Base-by-base conservation (phyloP, 2,113 vertebrate species). In the Osmerus eperlanus region DNA sequence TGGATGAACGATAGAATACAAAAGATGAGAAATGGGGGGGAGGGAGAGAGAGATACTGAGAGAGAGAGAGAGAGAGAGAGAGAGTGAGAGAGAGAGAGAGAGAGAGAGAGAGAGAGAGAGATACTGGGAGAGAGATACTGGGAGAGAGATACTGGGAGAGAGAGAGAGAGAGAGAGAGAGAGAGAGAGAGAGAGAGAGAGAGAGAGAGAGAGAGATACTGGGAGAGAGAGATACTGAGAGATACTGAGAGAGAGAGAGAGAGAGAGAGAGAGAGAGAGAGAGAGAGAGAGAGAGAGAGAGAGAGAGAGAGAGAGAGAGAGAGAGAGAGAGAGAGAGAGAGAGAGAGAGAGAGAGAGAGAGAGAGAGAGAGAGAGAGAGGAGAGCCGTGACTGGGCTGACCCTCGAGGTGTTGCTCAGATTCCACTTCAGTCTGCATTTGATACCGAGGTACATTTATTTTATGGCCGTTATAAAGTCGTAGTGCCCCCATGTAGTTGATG, bases 1-100 rank as follows among this genome's bases (percentile, higher is more conserved):
- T 19, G 67, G 73, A 73, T 67, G 75, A 77, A 54, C 41, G 71
- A 66, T 63, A 76, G 74, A 82, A 73, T 76, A 69, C 70, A 78
- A 41, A 73, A 74, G 73, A 72, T 68, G 18, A 66, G 66, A 41
- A 65, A 76, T 15, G 68, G 72, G 74, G 68, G 67, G 19, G 67
- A 72, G 52, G 28, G 64, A 63, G 53, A 69, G 62, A 16, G 61
- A 62, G 19, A 25, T 15, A 55, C 14, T 55, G 18, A 15, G 14
- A 19, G 3, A 58, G 61, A 32, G 55, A 52, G 51, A 41, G 36
- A 25, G 36, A 18, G 28, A 7, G 19, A 28, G 55, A 9, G 53
- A n/a, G 28, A 15, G 65, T 8, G 21, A 67, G 62, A 61, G 63
- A 81, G n/a, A 55, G 32, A 28, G 70, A 70, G 59, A 69, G 73